Conservation (phyloP, 2,113 vertebrate genomes). For the Varanus salvator region DNA sequence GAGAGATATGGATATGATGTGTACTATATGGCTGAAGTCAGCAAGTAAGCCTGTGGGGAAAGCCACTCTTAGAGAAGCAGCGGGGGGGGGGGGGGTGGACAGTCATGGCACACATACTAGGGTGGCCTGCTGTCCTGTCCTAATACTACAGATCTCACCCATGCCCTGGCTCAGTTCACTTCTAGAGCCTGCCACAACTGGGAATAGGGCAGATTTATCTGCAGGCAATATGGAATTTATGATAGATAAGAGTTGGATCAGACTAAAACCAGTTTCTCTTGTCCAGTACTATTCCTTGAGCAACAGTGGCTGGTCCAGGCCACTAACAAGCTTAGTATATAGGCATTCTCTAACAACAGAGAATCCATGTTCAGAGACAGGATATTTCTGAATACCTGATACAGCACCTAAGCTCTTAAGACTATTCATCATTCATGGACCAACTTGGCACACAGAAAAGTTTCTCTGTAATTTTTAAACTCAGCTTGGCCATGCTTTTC, state of each 20-base stretch:
- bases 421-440: neutral
- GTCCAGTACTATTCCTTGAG: too few relatives aligned
- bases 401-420: too few relatives aligned
- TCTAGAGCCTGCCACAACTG: neutral
- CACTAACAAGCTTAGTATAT: neutral
- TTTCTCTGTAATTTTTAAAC: neutral
- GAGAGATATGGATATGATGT: neutral
- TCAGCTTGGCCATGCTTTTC: neutral
- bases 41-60: neutral
- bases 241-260: neutral
- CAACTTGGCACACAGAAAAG: neutral
- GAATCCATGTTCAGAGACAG: neutral
- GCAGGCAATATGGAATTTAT: neutral
- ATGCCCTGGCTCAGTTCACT: neutral
- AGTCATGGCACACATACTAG: neutral
- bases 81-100: too few relatives aligned
- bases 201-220: neutral
- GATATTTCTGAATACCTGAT: neutral
- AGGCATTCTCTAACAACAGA: neutral
- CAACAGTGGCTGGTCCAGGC: neutral
- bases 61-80: neutral
- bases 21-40: neutral
- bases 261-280: too few relatives aligned
- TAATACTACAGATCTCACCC: neutral
- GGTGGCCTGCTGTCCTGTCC: neutral